These are phyloP conservation scores for Apamea sordens DNA, from an alignment of 2,888 invertebrate genomes.

Conservation along the genomic window DNA sequence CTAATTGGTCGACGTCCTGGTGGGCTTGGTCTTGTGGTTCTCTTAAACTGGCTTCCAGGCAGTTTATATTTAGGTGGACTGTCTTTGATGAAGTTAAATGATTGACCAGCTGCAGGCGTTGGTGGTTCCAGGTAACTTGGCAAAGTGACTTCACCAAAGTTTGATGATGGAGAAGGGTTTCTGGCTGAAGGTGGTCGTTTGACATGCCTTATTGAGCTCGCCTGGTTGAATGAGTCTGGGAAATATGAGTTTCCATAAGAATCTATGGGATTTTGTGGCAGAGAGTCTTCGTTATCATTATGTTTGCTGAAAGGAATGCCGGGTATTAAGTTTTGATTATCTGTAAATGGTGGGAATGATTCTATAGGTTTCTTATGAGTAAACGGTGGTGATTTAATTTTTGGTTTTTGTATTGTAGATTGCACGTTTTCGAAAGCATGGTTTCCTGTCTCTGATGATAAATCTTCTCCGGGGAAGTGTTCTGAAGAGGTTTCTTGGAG, in stretches of 20 bases:
- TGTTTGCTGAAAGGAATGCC: constrained; percentile 80
- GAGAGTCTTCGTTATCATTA: constrained; percentile 79
- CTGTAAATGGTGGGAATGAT: constrained; percentile 74
- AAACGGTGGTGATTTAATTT: constrained; percentile 81
- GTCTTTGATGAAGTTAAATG: constrained; percentile 82
- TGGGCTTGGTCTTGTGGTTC: constrained; percentile 81
- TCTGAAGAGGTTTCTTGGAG: constrained; percentile 88
- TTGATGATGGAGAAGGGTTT: constrained; percentile 70
- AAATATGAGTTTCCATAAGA: constrained; percentile 87
- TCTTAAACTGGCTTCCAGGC: constrained; percentile 80
- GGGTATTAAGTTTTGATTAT: constrained; percentile 81
- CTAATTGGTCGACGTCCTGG: constrained; percentile 84
- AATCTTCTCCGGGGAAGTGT: constrained; percentile 90
- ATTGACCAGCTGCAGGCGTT: constrained; percentile 81
- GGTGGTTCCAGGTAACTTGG: constrained; percentile 89
- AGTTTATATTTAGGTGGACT: constrained; percentile 80
- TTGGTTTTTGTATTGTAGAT: constrained; percentile 81
- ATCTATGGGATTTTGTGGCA: constrained; percentile 79
- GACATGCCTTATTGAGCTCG: constrained; percentile 82
- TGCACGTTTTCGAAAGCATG: constrained; percentile 87
- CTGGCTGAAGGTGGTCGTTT: constrained; percentile 79
- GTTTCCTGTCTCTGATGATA: constrained; percentile 86
- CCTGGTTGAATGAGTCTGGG: constrained; percentile 86
- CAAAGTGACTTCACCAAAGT: constrained; percentile 81
- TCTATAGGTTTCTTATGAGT: constrained; percentile 80